These are phyloP conservation scores for Neoarius graeffei DNA, from an alignment of 2,113 vertebrate species.

Conservation along the genomic window DNA sequence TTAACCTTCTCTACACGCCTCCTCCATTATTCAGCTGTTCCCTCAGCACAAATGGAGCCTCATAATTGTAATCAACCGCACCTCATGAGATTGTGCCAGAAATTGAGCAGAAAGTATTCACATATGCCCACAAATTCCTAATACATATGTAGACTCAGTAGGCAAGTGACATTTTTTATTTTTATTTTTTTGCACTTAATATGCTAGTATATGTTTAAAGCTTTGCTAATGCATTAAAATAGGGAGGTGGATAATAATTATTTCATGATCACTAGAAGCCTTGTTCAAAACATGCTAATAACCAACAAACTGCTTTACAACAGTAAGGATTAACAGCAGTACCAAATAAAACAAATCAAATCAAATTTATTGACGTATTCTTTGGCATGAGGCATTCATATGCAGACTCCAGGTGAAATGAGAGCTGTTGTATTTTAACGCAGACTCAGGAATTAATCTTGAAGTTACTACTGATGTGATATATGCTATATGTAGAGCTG, in stretches of 20 bases:
- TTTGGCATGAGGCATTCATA: background rate
- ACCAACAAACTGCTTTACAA: background rate
- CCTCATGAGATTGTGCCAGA: background rate
- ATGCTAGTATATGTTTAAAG: background rate
- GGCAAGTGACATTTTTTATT: background rate
- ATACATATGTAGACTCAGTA: background rate
- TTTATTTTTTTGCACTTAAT: background rate
- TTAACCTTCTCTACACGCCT: background rate
- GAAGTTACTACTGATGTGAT: background rate
- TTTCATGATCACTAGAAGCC: background rate
- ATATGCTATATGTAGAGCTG: background rate
- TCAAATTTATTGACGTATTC: background rate
- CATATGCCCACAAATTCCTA: background rate
- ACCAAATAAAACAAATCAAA: background rate
- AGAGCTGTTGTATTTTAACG: background rate
- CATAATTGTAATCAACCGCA: constrained; percentile 9
- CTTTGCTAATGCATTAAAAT: background rate
- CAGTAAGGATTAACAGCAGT: background rate
- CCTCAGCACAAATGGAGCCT: background rate
- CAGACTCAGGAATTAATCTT: background rate
- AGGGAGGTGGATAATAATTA: background rate
- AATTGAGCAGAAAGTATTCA: background rate
- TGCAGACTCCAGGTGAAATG: background rate
- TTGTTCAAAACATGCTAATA: background rate
- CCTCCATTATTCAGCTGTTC: background rate